These are phyloP conservation scores for Aotus griseimembra DNA, from an alignment of 2,797 vertebrate species.

Conservation along the genomic window DNA sequence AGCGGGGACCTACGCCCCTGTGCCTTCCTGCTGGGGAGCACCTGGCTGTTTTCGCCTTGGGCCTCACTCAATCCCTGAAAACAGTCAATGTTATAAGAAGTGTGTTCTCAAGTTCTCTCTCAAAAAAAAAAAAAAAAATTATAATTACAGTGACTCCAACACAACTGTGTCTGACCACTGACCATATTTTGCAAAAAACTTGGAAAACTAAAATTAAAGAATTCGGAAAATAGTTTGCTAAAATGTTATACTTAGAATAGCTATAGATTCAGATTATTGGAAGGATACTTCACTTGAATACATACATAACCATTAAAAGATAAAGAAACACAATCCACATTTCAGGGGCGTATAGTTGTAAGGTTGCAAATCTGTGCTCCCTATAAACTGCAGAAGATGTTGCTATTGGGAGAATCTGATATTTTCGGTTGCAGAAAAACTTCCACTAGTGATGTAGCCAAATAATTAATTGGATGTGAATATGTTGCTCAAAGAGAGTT, in stretches of 20 bases:
- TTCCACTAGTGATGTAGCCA: background rate
- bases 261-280: background rate
- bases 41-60: background rate
- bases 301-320: background rate
- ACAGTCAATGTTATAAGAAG: conserved; percentile 51
- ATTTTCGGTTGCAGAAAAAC: background rate
- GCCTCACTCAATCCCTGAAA: background rate
- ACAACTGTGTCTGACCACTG: background rate
- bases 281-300: background rate
- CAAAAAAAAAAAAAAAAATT: background rate
- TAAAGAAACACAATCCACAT: background rate
- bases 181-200: background rate
- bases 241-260: background rate
- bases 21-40: background rate
- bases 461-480: background rate
- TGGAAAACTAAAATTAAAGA: background rate
- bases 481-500: background rate
- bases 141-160: background rate
- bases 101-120: background rate
- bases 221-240: background rate
- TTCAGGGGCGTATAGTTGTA: background rate
- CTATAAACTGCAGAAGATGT: background rate
- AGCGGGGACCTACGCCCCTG: background rate
- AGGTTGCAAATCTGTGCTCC: background rate
- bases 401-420: background rate